Base-by-base conservation (phyloP, 2,113 vertebrate genomes). In the Opisthocomus hoazin region DNA sequence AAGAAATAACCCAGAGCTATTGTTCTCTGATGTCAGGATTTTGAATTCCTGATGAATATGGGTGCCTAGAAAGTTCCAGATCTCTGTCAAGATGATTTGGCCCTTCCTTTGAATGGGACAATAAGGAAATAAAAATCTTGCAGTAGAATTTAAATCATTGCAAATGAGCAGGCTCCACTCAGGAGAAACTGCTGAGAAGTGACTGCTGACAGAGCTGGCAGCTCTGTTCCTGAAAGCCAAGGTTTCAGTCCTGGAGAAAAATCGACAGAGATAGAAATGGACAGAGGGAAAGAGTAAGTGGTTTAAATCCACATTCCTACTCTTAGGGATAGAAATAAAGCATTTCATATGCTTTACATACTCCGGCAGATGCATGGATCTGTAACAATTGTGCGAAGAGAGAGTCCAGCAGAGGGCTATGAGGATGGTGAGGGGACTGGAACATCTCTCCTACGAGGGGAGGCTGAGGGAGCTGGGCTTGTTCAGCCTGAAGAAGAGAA, bases 1-100 rank as follows among this genome's bases (percentile, higher is more conserved):
- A 97, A 84, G 17, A 94, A 91, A 91, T 89, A 78, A 89, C 46
- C 51, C 22, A 88, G 37, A 89, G 64, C 51, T 74, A 61, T 85
- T 94, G 90, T 92, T 90, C 79, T 89, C 30, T 76, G 54, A 83
- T 93, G 76, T 90, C 93, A 94, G 41, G 78, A 75, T 84, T 97
- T 85, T 84, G 46, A 85, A 92, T 93, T 90, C 51, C 75, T 90
- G 54, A 95, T 96, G 61, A 91, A 90, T 96, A 90, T 82, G 70
- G 46, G 94, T 94, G 91, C 45, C 84, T 93, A 86, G 83, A 96
- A 96, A 93, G 84, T 96, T 97, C 94, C 89, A 95, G 90, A 82
- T 96, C 79, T 94, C 93, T 96, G 92, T 96, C 94, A 93, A 84
- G 65, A 94, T 80, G 75, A 90, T 96, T 96, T 96, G 93, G 84